Evolutionary conservation across 1,140 invertebrate genomes (phyloP).

Genomic region (Drosophila carrolli): DNA sequence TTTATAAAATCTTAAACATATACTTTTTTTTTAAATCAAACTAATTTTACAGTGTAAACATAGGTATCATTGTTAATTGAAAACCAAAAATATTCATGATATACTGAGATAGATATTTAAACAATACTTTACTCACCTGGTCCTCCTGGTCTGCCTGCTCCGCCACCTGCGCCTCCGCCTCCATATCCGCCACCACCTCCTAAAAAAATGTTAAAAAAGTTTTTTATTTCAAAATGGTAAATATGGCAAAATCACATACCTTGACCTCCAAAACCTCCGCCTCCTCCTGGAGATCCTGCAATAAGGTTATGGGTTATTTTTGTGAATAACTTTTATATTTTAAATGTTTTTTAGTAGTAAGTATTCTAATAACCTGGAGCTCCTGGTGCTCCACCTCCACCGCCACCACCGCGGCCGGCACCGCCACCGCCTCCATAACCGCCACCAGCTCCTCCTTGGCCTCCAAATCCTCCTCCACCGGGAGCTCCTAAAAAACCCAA

Average conservation of each 20-base stretch:
- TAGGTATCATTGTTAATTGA: no score
- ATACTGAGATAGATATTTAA: no score
- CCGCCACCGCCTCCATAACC: conserved; percentile 20
- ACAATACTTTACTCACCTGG: conserved; percentile 36
- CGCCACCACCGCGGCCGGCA: conserved; percentile 6
- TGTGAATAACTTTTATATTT: no score
- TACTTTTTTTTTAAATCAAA: no score
- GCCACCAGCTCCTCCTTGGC: conserved; percentile 35
- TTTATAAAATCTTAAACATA: no score
- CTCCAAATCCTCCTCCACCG: conserved; percentile 44
- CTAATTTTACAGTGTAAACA: no score
- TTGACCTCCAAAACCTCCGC: conserved; percentile 8
- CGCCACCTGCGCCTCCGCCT: background rate
- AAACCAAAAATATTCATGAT: no score
- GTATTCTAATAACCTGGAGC: background rate
- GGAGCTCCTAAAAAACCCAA: conserved; percentile 13
- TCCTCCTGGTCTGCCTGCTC: conserved; percentile 39
- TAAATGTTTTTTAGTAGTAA: no score
- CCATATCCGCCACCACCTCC: conserved; percentile 48
- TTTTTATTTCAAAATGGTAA: no score
- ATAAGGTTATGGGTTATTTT: no score
- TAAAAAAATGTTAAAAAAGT: no score
- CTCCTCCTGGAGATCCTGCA: background rate
- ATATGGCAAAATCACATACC: conserved; percentile 54
- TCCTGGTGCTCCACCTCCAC: conserved; percentile 41